These are phyloP conservation scores for Chymomyza amoena DNA, from an alignment of 2,888 invertebrate genomes.

Conservation along the genomic window DNA sequence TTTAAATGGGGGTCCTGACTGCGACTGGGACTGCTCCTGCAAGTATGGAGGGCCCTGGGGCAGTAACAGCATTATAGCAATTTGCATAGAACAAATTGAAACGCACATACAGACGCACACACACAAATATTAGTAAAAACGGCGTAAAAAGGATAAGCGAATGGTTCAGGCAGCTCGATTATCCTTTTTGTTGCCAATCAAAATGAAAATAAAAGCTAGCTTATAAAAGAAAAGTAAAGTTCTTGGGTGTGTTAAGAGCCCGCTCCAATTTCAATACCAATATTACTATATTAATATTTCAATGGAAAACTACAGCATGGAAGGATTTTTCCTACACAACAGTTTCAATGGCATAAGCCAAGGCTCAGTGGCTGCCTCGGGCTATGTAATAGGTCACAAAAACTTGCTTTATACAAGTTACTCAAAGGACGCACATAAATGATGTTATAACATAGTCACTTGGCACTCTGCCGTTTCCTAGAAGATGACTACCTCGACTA, in stretches of 20 bases:
- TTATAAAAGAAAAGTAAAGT: slow-evolving; percentile 7
- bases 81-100: slow-evolving; percentile 39
- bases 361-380: slow-evolving; percentile 36
- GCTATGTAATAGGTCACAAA: background rate
- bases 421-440: slow-evolving; percentile 57
- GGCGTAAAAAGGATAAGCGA: slow-evolving; percentile 34
- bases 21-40: too few relatives aligned
- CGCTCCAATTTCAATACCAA: slow-evolving; percentile 61
- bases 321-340: slow-evolving; percentile 19
- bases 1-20: background rate
- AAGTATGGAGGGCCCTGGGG: background rate
- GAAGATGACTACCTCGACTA: too few relatives aligned
- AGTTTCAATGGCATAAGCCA: slow-evolving; percentile 57
- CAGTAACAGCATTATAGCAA: slow-evolving; percentile 29
- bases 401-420: slow-evolving; percentile 68
- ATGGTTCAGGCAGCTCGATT: slow-evolving; percentile 7
- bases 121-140: background rate
- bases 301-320: slow-evolving; percentile 55
- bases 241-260: slow-evolving; percentile 10
- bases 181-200: slow-evolving; percentile 33
- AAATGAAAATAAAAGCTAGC: slow-evolving; percentile 38
- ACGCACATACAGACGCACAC: slow-evolving; percentile 6
- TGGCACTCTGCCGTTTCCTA: background rate
- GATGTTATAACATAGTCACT: slow-evolving; percentile 14
- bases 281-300: slow-evolving; percentile 70